phyloP scores from a whole-genome alignment of 2,888 invertebrate species.

The Empis livida region DNA sequence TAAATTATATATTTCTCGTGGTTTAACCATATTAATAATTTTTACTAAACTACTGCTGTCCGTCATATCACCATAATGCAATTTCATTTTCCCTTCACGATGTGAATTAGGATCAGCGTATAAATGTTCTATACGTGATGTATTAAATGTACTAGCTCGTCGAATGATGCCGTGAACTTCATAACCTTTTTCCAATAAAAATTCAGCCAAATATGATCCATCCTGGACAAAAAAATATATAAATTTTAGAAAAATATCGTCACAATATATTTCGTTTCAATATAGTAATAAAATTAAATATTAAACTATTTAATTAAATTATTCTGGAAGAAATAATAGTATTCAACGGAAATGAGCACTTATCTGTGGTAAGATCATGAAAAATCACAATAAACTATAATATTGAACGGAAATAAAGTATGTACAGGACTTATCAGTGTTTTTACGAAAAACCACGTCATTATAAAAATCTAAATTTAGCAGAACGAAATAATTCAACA shows the following conservation, averaged over 20 bases:
- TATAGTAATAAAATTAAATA: too few relatives aligned
- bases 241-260: too few relatives aligned
- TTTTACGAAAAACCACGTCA: too few relatives aligned
- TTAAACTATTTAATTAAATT: too few relatives aligned
- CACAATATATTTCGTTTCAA: too few relatives aligned
- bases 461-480: background rate
- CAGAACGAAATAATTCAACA: background rate
- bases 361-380: too few relatives aligned
- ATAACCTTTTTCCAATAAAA: conserved; percentile 83
- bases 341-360: too few relatives aligned
- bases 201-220: conserved; percentile 94
- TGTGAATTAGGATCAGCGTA: conserved; percentile 85
- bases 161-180: conserved; percentile 92
- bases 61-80: conserved; percentile 98
- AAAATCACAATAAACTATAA: too few relatives aligned
- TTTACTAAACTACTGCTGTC: conserved; percentile 91
- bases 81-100: conserved; percentile 74
- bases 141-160: conserved; percentile 92
- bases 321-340: too few relatives aligned
- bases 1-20: conserved; percentile 93
- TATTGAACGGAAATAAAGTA: too few relatives aligned
- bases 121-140: conserved; percentile 88
- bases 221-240: conserved; percentile 52
- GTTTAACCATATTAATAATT: conserved; percentile 53
- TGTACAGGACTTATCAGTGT: too few relatives aligned